Base-by-base conservation (phyloP, 2,113 vertebrate genomes). In the Spheniscus mendiculus region DNA sequence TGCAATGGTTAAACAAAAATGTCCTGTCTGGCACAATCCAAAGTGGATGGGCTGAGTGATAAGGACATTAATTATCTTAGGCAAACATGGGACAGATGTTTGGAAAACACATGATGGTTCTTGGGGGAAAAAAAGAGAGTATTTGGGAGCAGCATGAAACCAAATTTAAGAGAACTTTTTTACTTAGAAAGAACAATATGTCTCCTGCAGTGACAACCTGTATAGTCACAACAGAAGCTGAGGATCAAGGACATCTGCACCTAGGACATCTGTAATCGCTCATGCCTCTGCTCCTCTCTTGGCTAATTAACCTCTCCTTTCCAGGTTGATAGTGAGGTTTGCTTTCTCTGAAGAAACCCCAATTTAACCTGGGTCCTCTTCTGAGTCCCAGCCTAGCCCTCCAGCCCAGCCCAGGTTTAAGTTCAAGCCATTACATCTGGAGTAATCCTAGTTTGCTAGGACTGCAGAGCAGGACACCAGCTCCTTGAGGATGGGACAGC, bases 1-100 rank as follows among this genome's bases (percentile, higher is more conserved):
- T 62, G 71, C 16, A 87, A 90, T 16, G 78, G 97, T 97, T 97
- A 98, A 98, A 36, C 15, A 3, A 15, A 92, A 94, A 96, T 27
- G 55, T 74, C 73, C 55, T 15, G 52, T 63, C 85, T 96, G 95
- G 91, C 91, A 95, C 62, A 80, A 49, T n/a, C 78, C 12, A 0
- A 94, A 97, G 87, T 65, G 52, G 56, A 26, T 94, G 92, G 87
- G 70, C 55, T 86, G 91, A 97, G 72, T 84, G 96, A 96, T 88
- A 97, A 95, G 55, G 44, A 74, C 87, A 96, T 95, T 97, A 93
- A 97, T 98, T 97, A 97, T 89, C 69, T 83, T 89, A 92, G 94
- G 82, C 76, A 96, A 97, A 96, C 34, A 71, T 27, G 70, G 96
- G 96, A 96, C 94, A 97, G 96, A 97, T 97, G 95, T 96, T 98